Evolutionary conservation across 1,140 invertebrate species (phyloP).

Genomic region (Drosophila teissieri): DNA sequence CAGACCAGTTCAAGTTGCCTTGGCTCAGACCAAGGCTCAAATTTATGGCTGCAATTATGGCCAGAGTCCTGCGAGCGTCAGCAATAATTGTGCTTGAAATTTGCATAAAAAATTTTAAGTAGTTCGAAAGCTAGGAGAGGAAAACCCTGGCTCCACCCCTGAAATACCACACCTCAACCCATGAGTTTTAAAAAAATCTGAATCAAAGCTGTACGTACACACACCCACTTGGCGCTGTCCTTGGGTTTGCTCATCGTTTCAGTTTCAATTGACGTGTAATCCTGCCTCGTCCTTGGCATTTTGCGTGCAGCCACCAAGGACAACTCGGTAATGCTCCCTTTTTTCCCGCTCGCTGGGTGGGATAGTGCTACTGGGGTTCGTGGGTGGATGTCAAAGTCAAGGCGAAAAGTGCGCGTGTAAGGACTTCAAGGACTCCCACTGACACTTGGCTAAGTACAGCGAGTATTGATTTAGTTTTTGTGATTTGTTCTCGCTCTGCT

Average conservation of each 20-base stretch:
- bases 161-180: neutral
- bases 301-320: constrained; percentile 62
- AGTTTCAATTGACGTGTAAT: constrained; percentile 77
- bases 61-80: constrained; percentile 55
- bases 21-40: constrained; percentile 37
- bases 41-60: constrained; percentile 81
- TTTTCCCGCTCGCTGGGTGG: constrained; percentile 10
- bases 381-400: constrained; percentile 75
- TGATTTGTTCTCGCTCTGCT: constrained; percentile 17
- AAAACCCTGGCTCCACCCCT: neutral
- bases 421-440: constrained; percentile 65
- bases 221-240: constrained; percentile 64
- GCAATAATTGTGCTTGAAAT: constrained; percentile 74
- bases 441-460: constrained; percentile 49
- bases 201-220: constrained; percentile 37
- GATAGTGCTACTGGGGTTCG: constrained; percentile 15
- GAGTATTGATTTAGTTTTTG: constrained; percentile 75
- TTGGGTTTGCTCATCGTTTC: constrained; percentile 52
- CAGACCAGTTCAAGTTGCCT: constrained; percentile 65
- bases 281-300: constrained; percentile 80
- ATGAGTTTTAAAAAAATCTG: constrained; percentile 15
- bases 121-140: constrained; percentile 54
- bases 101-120: constrained; percentile 75
- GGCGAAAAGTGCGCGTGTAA: constrained; percentile 63
- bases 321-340: constrained; percentile 60